Evolutionary conservation across 2,888 invertebrate species (phyloP), one percentile per base, ranked within the genome.

Genomic region (Rosalia funebris): DNA sequence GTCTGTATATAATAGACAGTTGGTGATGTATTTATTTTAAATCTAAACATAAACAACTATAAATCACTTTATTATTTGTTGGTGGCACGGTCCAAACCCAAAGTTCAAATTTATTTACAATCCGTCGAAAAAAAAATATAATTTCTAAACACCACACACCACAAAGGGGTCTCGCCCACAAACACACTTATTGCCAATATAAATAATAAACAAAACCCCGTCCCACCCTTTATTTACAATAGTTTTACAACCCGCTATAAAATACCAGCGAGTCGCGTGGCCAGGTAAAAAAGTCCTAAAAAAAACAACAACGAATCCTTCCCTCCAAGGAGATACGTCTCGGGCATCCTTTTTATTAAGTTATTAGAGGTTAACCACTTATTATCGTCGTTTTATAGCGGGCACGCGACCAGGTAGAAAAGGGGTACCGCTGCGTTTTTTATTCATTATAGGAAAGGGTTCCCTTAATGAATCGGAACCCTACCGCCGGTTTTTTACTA

Each of bases 331-430:
- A 64, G 66, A 56, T 57, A 65, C 65, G 67, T 65, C 62, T 57
- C 60, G 70, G 69, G 71, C 63, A 63, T 68, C 62, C 66, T 63
- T 69, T 77, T 79, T 78, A 80, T 80, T 80, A 80, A 80, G 79
- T 79, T 78, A 79, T 80, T 78, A 75, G 79, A 75, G 78, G 79
- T 79, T 77, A 78, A 78, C 79, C 79, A 77, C 78, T 78, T 77
- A 77, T 78, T 78, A 78, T 75, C 69, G 68, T 66, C 63, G 73
- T 77, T 79, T 79, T 78, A 78, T 79, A 77, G 75, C 73, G 75
- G 70, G 75, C 80, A 80, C 80, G 80, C 78, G 80, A 78, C 77
- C 80, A 80, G 80, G 80, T 80, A 80, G 66, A 77, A 61, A 77
- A 76, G 72, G 75, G 76, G 76, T 73, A 72, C 64, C 57, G 16